Base-by-base conservation (phyloP, 2,113 vertebrate species). In the Bubalus kerabau region DNA sequence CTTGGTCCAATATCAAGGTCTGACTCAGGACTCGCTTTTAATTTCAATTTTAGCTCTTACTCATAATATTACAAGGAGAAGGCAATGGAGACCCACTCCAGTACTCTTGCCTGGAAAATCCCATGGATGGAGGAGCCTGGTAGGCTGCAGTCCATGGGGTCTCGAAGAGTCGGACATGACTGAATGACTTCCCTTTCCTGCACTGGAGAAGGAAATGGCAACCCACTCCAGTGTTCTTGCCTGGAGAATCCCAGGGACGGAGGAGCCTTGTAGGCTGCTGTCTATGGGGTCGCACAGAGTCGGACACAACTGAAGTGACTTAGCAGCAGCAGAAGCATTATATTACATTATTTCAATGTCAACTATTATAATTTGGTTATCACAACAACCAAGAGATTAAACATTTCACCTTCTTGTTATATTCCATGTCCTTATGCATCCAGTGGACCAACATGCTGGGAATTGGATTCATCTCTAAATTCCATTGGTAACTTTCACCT, bases 351-450 rank as follows among this genome's bases (percentile, higher is more conserved):
- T 54, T 54, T 54, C 80, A 54, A 24, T 74, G 67, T 87, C 57
- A 81, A 52, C 50, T 50, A 60, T 60, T 71, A 48, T 62, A 71
- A 74, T 54, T 54, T 24, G 10, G 50, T 36, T 54, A 28, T 26
- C 67, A 64, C 19, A 87, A 88, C 12, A 95, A 57, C 32, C 59
- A 88, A 83, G n/a, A 76, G 52, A 92, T 0, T 96, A 56, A 54
- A n/a, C 57, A 46, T 64, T 67, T 81, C 57, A 80, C 57, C 74
- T 94, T 64, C n/a, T 94, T 81, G 26, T 13, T 87, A 62, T n/a
- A 54, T 81, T 54, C 74, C 26, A 81, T 54, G 81, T 54, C 85
- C 36, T 94, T 81, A 87, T 40, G 71, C 4, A 64, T 46, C 57
- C 74, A 56, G 28, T 67, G 59, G 59, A 52, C 60, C 74, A 67